Evolutionary conservation across 2,797 vertebrate genomes (phyloP), one percentile per base, ranked within the genome.

Genomic region (Hapalemur alaotrensis): DNA sequence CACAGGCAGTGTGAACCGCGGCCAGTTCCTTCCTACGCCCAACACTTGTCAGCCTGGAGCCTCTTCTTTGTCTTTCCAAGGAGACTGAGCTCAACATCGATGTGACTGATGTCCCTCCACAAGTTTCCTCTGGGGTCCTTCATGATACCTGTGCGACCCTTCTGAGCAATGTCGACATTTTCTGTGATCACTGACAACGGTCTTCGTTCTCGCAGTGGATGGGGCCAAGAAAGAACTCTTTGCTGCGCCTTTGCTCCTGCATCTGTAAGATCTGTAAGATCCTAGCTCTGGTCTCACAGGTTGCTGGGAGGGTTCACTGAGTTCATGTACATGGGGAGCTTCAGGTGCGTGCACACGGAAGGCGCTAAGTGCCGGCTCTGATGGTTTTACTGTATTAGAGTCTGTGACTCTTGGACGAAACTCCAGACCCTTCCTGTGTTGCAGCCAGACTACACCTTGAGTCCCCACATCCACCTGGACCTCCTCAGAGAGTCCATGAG

Each of bases 21-120:
- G 99, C 99, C 98, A 99, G 98, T 98, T 99, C 99, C 98, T 99
- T 99, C 96, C 99, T 99, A 99, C 99, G 99, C 99, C 99, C 99
- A 99, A 99, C 99, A 99, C 98, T 99, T 99, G 96, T 99, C 99
- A 96, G 99, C 99, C 84, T 99, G 99, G 48, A 99, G 99, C 99
- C 99, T 99, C 97, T 99, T 99, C 91, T 98, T 99, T 90, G 99
- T 99, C 98, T 99, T 99, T 91, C 99, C 99, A 96, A 99, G 98
- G 17, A 99, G 98, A 38, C 99, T 99, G 70, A 99, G 99, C 89
- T 99, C 99, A 96, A 99, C 98, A 57, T 99, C 99, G 98, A 99
- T 99, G 98, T 99, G 99, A 98, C 99, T 99, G 97, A 99, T 99
- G 97, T 99, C 99, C 89, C 99, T 98, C 43, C 99, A 98, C 94